phyloP scores from a whole-genome alignment of 2,888 invertebrate species.

The Ormyrus rosae region DNA sequence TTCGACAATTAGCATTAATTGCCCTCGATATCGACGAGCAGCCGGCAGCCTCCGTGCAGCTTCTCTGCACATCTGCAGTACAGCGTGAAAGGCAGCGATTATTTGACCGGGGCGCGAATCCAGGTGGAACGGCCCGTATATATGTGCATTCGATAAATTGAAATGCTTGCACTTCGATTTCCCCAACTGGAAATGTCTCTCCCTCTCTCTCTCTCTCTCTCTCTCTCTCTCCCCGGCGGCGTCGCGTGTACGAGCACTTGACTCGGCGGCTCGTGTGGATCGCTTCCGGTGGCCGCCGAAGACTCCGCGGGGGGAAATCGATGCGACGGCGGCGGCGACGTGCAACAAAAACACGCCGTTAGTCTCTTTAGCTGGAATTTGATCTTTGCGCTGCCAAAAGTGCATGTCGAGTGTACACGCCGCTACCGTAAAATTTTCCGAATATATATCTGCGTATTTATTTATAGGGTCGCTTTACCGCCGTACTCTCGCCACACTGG shows the following conservation, averaged over 20 bases:
- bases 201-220: no score
- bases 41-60: no score
- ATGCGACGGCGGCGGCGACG: neutral
- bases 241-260: constrained; percentile 16
- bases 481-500: no score
- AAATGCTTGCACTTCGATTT: constrained; percentile 12
- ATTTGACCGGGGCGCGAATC: no score
- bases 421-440: no score
- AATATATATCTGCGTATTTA: no score
- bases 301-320: constrained; percentile 9
- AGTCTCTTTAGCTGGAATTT: neutral
- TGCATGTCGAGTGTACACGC: no score
- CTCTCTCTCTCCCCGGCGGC: neutral
- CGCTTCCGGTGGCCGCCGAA: constrained; percentile 1
- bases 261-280: neutral
- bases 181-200: neutral
- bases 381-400: neutral
- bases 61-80: no score
- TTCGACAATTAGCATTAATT: no score
- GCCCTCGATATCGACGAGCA: no score
- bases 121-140: neutral
- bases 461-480: no score
- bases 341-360: neutral
- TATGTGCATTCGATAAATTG: neutral
- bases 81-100: no score